Conservation (phyloP, 2,113 vertebrate genomes). For the Pterocles orientalis region DNA sequence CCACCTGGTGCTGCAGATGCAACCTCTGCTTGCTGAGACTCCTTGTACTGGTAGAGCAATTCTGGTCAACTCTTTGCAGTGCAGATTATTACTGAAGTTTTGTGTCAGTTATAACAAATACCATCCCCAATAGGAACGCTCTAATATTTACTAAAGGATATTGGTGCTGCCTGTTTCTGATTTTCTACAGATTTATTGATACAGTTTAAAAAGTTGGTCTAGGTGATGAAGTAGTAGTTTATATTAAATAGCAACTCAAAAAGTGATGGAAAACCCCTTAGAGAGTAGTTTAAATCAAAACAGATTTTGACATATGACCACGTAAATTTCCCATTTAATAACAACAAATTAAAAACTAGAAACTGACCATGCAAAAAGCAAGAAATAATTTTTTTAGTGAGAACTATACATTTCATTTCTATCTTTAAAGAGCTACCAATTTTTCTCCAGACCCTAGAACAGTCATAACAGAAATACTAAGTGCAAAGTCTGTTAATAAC, state of each 20-base stretch:
- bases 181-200: not conserved
- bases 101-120: not conserved
- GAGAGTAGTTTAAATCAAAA: not conserved
- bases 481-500: not conserved
- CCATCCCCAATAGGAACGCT: not conserved
- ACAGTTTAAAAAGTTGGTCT: not conserved
- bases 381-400: not conserved
- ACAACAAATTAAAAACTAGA: not conserved
- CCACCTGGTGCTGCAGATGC: not conserved
- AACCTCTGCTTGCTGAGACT: not conserved
- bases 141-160: not conserved
- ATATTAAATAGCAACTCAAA: not conserved
- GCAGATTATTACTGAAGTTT: not conserved
- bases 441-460: not conserved
- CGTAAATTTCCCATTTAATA: not conserved
- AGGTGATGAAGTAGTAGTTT: not conserved
- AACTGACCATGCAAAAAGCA: not conserved
- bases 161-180: not conserved
- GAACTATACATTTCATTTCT: not conserved
- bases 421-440: not conserved
- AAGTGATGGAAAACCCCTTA: not conserved
- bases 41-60: not conserved
- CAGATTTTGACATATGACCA: not conserved
- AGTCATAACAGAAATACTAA: not conserved
- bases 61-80: not conserved